Percentiles rank a stretch among this genome's conserved stretches.
phyloP scores from a whole-genome alignment of 2,797 vertebrate species.

The Typhlichthys subterraneus region DNA sequence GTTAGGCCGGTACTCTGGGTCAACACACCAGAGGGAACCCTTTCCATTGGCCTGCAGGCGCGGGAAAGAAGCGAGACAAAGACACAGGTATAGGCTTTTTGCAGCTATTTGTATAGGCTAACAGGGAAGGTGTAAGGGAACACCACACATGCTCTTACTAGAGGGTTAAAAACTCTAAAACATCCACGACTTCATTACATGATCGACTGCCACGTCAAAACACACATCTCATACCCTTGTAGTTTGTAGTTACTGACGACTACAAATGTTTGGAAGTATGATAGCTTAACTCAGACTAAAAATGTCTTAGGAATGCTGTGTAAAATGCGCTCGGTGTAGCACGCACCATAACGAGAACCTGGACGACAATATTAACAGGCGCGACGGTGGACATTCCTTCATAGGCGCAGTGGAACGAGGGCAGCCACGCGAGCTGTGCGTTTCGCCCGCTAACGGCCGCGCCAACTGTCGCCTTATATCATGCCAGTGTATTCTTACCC shows the following conservation, averaged over 20 bases:
- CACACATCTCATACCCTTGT: no score
- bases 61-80: constrained; percentile 27
- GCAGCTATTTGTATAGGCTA: not conserved
- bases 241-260: no score
- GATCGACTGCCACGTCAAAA: no score
- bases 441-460: constrained; percentile 35
- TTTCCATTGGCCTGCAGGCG: constrained; percentile 91
- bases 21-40: constrained; percentile 97
- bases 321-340: no score
- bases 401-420: constrained; percentile 30
- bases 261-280: no score
- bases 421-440: constrained; percentile 30
- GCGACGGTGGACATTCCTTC: constrained; percentile 31
- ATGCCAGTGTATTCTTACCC: constrained; percentile 59
- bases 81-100: constrained; percentile 3
- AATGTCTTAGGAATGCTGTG: no score
- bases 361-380: not conserved
- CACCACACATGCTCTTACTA: no score
- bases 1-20: constrained; percentile 96
- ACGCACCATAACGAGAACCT: no score
- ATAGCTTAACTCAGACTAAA: no score
- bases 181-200: no score
- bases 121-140: no score
- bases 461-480: constrained; percentile 68
- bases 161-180: no score